Base-by-base conservation (phyloP, 2,888 invertebrate species). In the Euphydryas editha region DNA sequence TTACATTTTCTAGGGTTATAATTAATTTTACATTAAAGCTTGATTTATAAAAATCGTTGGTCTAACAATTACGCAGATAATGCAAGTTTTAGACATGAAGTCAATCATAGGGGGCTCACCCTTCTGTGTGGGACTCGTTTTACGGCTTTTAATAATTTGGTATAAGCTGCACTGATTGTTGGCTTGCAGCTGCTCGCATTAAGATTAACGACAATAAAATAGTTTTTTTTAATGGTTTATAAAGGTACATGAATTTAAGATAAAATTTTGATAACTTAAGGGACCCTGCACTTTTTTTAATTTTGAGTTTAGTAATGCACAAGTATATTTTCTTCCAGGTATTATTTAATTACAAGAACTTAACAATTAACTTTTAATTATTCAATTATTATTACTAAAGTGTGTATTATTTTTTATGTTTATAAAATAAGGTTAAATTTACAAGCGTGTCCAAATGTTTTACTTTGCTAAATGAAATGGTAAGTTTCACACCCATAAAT, bases 81-180 rank as follows among this genome's bases (percentile, higher is more conserved):
- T 84, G 86, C 85, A 77, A 87, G 84, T 82, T 84, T 80, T 78
- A 82, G 85, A 85, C 88, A 88, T 84, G 84, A 85, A 82, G 84
- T 84, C 82, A 77, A 86, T 82, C 84, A 84, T 87, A 78, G 91
- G 91, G 90, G 81, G 84, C 86, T 88, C 90, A 91, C 92, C 92
- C 92, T 90, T 88, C 83, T 81, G 79, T 79, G 77, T 73, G 76
- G 81, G 86, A 89, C 89, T 88, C 90, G 91, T 91, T 91, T 92
- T 91, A 92, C 87, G 87, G 90, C 89, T 90, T 92, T 92, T 91
- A 90, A 92, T 88, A 91, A 91, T 91, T 72, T 88, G 85, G 84
- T 87, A 85, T 88, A 89, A 90, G 90, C 90, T 87, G 86, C 90
- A 88, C 82, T 88, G 92, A 92, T 92, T 92, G 91, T 87, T 83